These are phyloP conservation scores for Cybosia mesomella DNA, from an alignment of 2,888 invertebrate species.

Conservation along the genomic window DNA sequence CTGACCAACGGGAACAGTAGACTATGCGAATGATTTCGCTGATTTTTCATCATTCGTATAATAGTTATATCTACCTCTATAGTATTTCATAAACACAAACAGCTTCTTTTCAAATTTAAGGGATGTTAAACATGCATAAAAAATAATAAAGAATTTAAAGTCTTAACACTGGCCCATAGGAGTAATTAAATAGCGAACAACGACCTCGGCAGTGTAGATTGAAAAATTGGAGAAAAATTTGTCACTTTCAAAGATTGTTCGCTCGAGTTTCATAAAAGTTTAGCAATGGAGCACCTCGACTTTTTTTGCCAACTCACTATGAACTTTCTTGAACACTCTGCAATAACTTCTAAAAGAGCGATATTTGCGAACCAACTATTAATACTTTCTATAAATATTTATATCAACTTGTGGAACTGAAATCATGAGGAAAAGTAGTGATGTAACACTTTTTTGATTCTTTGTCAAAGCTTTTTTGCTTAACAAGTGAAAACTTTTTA, in stretches of 20 bases:
- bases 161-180: slow-evolving; percentile 36
- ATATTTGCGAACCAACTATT: slow-evolving; percentile 40
- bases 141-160: neutral
- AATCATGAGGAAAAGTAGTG: slow-evolving; percentile 14
- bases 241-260: slow-evolving; percentile 48
- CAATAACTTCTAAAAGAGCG: slow-evolving; percentile 37
- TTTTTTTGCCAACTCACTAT: slow-evolving; percentile 46
- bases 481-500: slow-evolving; percentile 2
- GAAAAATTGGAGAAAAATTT: slow-evolving; percentile 52
- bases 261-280: slow-evolving; percentile 45
- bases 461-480: slow-evolving; percentile 10
- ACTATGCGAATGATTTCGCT: neutral
- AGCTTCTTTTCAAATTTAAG: neutral
- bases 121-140: neutral
- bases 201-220: slow-evolving; percentile 34
- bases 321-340: slow-evolving; percentile 38
- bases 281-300: slow-evolving; percentile 30
- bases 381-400: slow-evolving; percentile 21
- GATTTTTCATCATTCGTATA: no score
- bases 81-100: neutral
- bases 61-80: no score
- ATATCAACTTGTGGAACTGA: slow-evolving; percentile 8
- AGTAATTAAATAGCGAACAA: slow-evolving; percentile 47
- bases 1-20: no score
- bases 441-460: slow-evolving; percentile 21